Evolutionary conservation across 2,113 vertebrate genomes (phyloP), one percentile per base, ranked within the genome.

Genomic region (Pseudopipra pipra): DNA sequence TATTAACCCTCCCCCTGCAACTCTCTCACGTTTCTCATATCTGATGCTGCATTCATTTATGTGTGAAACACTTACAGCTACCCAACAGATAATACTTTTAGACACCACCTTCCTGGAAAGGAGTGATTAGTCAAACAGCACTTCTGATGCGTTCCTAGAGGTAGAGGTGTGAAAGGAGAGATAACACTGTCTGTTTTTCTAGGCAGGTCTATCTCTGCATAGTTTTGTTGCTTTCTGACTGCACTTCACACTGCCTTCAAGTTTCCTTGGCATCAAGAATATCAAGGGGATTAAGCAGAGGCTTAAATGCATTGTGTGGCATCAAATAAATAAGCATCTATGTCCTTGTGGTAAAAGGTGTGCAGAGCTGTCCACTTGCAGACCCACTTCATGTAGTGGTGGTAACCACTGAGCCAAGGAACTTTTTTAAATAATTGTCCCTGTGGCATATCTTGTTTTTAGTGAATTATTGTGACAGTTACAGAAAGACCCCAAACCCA

Each of bases 291-390:
- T 78, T 87, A 75, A 54, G 27, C 21, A 61, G 52, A 52, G 37
- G 9, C 13, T 94, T 39, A 56, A 74, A 68, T 44, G 13, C 23
- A 41, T 39, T 59, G 20, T 7, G 3, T 52, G 10, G 3, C 39
- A 77, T 44, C 0, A 0, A 20, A 31, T 83, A 44, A 85, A 70
- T 65, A 17, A 75, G 1, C 11, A 33, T 41, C 31, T 52, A 2
- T 44, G 21, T 33, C 24, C 28, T 39, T 59, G 28, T n/a, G n/a
- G 24, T 62, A 56, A 65, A 39, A 82, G 23, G 9, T 1, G 2
- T 35, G 22, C 33, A 54, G 24, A 1, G 2, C 51, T 76, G 28
- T 43, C 23, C 37, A 31, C 17, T 15, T 67, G 13, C 27, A 21
- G 49, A 61, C n/a, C 5, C 35, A 13, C 9, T 37, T 14, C 7